Base-by-base conservation (phyloP, 1,140 invertebrate species). In the Zophobas morio region DNA sequence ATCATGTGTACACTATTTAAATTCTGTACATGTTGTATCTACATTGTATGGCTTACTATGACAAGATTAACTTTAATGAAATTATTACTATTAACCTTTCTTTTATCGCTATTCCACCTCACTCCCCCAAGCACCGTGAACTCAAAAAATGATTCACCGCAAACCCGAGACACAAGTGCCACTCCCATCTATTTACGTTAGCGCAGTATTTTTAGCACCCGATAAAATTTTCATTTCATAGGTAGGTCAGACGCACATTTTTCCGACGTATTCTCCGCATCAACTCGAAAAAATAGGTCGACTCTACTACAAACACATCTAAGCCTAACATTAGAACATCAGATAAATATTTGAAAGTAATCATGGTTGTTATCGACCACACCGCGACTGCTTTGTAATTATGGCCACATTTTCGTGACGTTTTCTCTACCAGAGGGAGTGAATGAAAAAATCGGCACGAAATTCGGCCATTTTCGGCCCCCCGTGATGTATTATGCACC, bases 81-180 rank as follows among this genome's bases (percentile, higher is more conserved):
- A 20, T 20, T 20, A 20, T 20, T 20, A 20, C 20, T 20, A 20
- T 20, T 20, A 20, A 20, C 20, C 20, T 20, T 20, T 20, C 20
- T 20, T 20, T 20, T 20, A 20, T 20, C 20, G 20, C 20, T 20
- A 20, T 20, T 20, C 20, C 20, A 20, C 20, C 20, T 20, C 20
- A 20, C 20, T 20, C 20, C 20, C 20, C 20, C 20, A 20, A 20
- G 20, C 20, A 20, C 20, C 20, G 20, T 20, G 20, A 20, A 20
- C 20, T 20, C 49, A 51, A 51, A 51, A 51, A 51, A 51, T 51
- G 49, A 51, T 51, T 51, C 49, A 51, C 49, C 49, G n/a, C 49
- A 2, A 51, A 51, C 2, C 49, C 49, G 49, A 51, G 49, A 51
- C 49, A 51, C 49, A 3, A 51, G 49, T 51, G 49, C 49, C 49